phyloP scores from a whole-genome alignment of 1,140 invertebrate genomes.

The Branchinecta lindahli region DNA sequence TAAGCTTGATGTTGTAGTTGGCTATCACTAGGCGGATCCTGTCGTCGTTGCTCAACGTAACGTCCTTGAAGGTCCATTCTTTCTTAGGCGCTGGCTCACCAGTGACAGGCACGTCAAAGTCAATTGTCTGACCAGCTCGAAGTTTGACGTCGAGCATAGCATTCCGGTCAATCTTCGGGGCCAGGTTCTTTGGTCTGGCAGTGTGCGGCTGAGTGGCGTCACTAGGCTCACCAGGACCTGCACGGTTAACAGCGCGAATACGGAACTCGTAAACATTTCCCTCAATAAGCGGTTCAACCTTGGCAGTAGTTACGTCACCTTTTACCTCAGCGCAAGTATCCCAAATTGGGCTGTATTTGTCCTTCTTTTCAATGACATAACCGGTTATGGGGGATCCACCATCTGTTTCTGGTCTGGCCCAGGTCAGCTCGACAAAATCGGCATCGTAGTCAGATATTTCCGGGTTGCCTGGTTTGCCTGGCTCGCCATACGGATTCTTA shows the following conservation, averaged over 20 bases:
- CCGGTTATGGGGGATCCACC: slow-evolving; percentile 77
- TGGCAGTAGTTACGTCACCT: slow-evolving; percentile 62
- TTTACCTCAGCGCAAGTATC: slow-evolving; percentile 69
- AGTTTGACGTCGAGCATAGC: slow-evolving; percentile 83
- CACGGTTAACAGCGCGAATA: slow-evolving; percentile 69
- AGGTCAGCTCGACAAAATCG: slow-evolving; percentile 88
- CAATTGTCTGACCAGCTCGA: slow-evolving; percentile 77
- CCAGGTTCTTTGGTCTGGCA: slow-evolving; percentile 73
- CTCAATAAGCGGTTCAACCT: slow-evolving; percentile 72
- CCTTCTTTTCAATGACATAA: slow-evolving; percentile 90
- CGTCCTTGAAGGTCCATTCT: slow-evolving; percentile 74
- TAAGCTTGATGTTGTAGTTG: slow-evolving; percentile 73
- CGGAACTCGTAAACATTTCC: slow-evolving; percentile 88
- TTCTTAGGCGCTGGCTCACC: slow-evolving; percentile 88
- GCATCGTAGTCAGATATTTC: slow-evolving; percentile 79
- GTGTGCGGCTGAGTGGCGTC: slow-evolving; percentile 71
- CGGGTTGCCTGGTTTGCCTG: slow-evolving; percentile 70
- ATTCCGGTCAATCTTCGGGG: slow-evolving; percentile 85
- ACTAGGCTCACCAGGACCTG: slow-evolving; percentile 55
- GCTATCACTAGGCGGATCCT: slow-evolving; percentile 66
- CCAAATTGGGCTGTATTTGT: slow-evolving; percentile 70
- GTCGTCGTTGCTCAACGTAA: slow-evolving; percentile 50
- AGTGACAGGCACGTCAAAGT: slow-evolving; percentile 80
- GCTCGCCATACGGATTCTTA: slow-evolving; percentile 90
- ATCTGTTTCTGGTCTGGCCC: slow-evolving; percentile 68